phyloP scores from a whole-genome alignment of 2,888 invertebrate species.

The Tenthredo distinguenda region DNA sequence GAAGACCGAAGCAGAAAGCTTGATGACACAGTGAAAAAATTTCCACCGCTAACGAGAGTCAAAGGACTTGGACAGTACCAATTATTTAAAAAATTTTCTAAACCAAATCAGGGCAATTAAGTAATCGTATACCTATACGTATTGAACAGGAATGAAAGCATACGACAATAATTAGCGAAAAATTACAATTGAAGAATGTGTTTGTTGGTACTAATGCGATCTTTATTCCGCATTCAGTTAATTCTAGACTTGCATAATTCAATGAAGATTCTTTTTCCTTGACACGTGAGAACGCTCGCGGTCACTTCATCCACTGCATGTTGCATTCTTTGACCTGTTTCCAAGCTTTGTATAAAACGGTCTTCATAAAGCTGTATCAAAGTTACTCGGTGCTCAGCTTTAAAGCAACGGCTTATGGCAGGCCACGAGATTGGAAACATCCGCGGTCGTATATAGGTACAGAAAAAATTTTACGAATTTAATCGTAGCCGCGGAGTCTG shows the following conservation, averaged over 20 bases:
- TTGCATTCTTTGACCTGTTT: constrained; percentile 32
- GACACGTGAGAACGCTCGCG: neutral
- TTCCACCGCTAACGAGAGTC: neutral
- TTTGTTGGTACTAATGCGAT: neutral
- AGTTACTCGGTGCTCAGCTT: constrained; percentile 33
- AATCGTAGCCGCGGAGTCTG: neutral
- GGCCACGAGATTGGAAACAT: constrained; percentile 14
- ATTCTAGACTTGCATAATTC: constrained; percentile 28
- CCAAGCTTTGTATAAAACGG: neutral
- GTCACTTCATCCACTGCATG: constrained; percentile 2
- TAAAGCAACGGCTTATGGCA: constrained; percentile 4
- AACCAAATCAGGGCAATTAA: neutral
- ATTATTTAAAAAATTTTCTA: neutral
- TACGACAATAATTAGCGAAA: neutral
- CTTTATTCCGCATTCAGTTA: neutral
- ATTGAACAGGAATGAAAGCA: neutral
- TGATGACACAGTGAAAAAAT: constrained; percentile 7
- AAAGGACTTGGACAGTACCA: neutral
- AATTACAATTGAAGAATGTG: neutral
- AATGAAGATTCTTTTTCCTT: neutral
- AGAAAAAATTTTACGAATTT: constrained; percentile 19
- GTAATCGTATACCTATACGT: neutral
- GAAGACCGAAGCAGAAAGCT: neutral
- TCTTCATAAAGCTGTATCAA: constrained; percentile 24
- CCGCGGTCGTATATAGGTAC: neutral